Conservation (phyloP, 2,113 vertebrate genomes). For the Suricata suricatta region DNA sequence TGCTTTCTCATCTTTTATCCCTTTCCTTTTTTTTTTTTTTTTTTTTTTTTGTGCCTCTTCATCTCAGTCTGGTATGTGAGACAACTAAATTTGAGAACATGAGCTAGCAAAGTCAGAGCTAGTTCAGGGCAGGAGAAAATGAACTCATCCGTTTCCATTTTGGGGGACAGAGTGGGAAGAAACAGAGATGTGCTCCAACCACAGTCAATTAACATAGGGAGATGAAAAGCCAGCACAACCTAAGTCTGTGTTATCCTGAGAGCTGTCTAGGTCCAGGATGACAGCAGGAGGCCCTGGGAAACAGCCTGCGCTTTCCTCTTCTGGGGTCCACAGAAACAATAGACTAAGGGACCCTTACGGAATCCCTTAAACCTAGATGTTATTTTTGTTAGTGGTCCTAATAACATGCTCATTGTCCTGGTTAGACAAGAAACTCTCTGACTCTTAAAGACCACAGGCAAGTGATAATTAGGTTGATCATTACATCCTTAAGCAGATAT, state of each 20-base stretch:
- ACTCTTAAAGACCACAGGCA: neutral
- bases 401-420: neutral
- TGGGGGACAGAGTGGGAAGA: neutral
- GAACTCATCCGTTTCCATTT: neutral
- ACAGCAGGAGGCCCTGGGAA: neutral
- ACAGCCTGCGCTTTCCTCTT: neutral
- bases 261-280: neutral
- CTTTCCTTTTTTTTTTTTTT: neutral
- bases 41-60: neutral
- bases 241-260: neutral
- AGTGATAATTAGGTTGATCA: neutral
- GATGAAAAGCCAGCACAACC: neutral
- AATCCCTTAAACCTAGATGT: neutral
- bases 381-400: neutral
- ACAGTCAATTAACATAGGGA: neutral
- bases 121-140: neutral
- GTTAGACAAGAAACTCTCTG: neutral
- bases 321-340: neutral
- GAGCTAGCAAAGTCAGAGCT: neutral
- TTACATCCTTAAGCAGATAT: neutral
- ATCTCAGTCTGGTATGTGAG: neutral
- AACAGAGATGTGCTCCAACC: neutral
- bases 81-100: neutral
- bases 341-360: neutral
- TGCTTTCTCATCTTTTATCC: neutral